These are phyloP conservation scores for Pycnomerus fuliginosus DNA, from an alignment of 2,888 invertebrate species.

Conservation along the genomic window DNA sequence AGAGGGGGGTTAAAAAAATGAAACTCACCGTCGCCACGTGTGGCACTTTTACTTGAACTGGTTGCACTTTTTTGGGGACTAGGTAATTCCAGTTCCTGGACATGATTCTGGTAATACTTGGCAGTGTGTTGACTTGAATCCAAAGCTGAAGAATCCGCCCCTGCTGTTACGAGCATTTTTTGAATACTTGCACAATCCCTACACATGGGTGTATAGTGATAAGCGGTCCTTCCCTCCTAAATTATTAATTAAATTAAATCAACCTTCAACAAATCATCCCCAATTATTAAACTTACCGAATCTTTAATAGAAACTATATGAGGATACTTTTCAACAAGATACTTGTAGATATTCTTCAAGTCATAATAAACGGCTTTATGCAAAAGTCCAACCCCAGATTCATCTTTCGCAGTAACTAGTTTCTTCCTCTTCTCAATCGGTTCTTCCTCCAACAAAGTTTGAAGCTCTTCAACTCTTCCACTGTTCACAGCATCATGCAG, in stretches of 20 bases:
- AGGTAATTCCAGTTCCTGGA: constrained; percentile 58
- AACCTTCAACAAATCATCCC: background rate
- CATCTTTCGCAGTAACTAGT: constrained; percentile 64
- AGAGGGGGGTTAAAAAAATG: no score
- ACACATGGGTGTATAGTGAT: constrained; percentile 67
- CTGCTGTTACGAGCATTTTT: constrained; percentile 61
- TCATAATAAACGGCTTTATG: constrained; percentile 81
- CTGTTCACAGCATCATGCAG: constrained; percentile 75
- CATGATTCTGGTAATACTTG: constrained; percentile 59
- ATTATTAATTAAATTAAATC: background rate
- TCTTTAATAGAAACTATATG: constrained; percentile 66
- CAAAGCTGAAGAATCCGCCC: constrained; percentile 62
- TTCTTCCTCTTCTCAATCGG: constrained; percentile 55
- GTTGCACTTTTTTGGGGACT: constrained; percentile 42
- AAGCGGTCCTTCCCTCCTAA: constrained; percentile 67
- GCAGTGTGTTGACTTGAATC: constrained; percentile 61
- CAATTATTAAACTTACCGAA: constrained; percentile 59
- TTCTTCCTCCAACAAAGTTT: constrained; percentile 56
- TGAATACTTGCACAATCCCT: constrained; percentile 61
- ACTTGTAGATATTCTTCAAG: constrained; percentile 69
- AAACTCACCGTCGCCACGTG: no score
- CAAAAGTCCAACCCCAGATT: constrained; percentile 69
- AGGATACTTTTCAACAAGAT: constrained; percentile 69
- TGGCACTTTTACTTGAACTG: constrained; percentile 38
- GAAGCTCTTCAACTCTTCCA: constrained; percentile 69